phyloP scores from a whole-genome alignment of 1,140 invertebrate genomes.

The Chironomus tepperi region DNA sequence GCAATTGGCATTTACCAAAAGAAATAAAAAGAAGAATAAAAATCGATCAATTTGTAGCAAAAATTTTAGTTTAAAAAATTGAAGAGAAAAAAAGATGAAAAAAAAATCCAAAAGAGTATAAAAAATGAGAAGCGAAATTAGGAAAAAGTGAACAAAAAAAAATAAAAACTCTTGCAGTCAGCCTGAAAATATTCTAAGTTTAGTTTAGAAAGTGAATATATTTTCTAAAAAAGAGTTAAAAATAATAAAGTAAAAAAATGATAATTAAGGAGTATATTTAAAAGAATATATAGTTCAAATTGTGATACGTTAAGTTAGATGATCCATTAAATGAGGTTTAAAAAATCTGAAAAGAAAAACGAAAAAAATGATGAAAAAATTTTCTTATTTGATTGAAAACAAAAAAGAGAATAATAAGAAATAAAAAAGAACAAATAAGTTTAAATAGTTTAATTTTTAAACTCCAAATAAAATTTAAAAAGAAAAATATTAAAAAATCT shows the following conservation, averaged over 20 bases:
- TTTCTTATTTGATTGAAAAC: not conserved
- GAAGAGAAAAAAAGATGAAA: too few relatives aligned
- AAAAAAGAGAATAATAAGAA: not conserved
- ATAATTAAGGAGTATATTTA: too few relatives aligned
- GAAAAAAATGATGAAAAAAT: not conserved
- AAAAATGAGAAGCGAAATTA: not conserved
- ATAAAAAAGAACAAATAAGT: not conserved
- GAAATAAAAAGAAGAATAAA: too few relatives aligned
- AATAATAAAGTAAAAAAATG: not conserved
- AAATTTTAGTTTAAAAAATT: too few relatives aligned
- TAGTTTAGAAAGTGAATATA: not conserved
- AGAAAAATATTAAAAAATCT: not conserved
- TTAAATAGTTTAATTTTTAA: conserved; percentile 10
- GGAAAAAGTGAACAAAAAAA: not conserved
- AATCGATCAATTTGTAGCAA: too few relatives aligned
- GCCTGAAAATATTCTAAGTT: conserved; percentile 13
- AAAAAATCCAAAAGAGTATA: too few relatives aligned
- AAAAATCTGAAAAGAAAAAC: too few relatives aligned
- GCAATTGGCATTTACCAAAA: too few relatives aligned
- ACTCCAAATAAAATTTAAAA: not conserved
- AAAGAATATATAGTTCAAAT: not conserved
- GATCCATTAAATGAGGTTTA: too few relatives aligned
- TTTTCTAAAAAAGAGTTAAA: not conserved
- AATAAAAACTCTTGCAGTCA: not conserved
- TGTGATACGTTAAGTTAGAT: conserved; percentile 2